Percentiles rank a stretch among this genome's conserved stretches.
phyloP scores from a whole-genome alignment of 1,140 invertebrate species.

The Trypoxylus dichotomus region DNA sequence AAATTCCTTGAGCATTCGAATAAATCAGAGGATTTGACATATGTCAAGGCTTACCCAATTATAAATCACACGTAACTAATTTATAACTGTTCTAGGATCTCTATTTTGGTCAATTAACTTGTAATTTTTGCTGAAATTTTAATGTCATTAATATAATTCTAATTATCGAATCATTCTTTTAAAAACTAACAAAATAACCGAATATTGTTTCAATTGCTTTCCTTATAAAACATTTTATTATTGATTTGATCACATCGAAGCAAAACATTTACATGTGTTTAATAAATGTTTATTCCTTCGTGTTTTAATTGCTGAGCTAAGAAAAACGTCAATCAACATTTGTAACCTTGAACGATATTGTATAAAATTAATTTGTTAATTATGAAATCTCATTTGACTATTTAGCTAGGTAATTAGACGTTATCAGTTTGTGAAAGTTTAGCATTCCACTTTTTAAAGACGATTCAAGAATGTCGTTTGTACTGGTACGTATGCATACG shows the following conservation, averaged over 20 bases:
- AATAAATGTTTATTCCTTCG: neutral
- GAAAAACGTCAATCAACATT: neutral
- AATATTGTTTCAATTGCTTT: too few relatives aligned
- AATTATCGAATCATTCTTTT: too few relatives aligned
- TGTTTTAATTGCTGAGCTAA: neutral
- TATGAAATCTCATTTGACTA: neutral
- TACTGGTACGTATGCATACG: neutral
- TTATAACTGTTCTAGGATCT: too few relatives aligned
- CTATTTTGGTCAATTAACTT: too few relatives aligned
- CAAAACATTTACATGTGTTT: neutral
- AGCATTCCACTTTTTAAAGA: neutral
- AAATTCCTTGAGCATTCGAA: neutral
- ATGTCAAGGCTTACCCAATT: neutral
- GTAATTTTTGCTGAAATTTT: too few relatives aligned
- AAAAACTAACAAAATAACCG: too few relatives aligned
- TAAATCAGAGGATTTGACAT: neutral
- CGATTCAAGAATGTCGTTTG: constrained; percentile 5
- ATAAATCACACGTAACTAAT: too few relatives aligned
- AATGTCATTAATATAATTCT: too few relatives aligned
- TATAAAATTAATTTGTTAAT: constrained; percentile 2
- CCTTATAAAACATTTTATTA: too few relatives aligned
- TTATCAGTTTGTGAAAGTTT: constrained; percentile 21
- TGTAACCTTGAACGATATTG: neutral
- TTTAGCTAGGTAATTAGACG: neutral
- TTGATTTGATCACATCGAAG: neutral